Percentiles rank a stretch among this genome's conserved stretches.
These are phyloP conservation scores for Holocentrus rufus DNA, from an alignment of 2,797 vertebrate genomes.

Conservation along the genomic window DNA sequence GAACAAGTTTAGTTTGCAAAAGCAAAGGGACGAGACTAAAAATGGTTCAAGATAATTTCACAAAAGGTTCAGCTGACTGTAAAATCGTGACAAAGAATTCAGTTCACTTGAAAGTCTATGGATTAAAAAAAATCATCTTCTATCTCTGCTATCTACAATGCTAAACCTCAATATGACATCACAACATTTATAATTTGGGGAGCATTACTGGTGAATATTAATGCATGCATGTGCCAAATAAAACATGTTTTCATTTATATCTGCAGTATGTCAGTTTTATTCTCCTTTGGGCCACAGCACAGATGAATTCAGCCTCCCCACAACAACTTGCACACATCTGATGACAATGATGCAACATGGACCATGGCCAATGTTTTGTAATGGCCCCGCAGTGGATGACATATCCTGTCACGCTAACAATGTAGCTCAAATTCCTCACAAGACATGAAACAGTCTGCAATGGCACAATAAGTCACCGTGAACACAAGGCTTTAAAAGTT, in stretches of 20 bases:
- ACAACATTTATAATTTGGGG: neutral
- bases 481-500: slow-evolving; percentile 66
- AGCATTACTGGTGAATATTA: neutral
- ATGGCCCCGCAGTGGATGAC: neutral
- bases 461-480: neutral
- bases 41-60: no score
- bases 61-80: no score
- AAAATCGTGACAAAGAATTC: no score
- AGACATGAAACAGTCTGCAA: neutral
- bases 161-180: neutral
- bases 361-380: neutral
- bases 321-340: neutral
- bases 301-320: neutral
- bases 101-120: no score
- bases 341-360: neutral
- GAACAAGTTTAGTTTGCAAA: no score
- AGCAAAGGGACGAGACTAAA: no score
- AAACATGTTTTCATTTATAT: slow-evolving; percentile 13
- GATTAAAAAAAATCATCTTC: no score
- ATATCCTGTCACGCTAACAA: neutral
- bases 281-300: neutral
- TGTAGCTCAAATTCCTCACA: neutral
- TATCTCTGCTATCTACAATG: neutral
- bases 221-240: neutral
- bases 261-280: neutral